Evolutionary conservation across 1,140 invertebrate species (phyloP).

Genomic region (Drosophila malerkotliana): DNA sequence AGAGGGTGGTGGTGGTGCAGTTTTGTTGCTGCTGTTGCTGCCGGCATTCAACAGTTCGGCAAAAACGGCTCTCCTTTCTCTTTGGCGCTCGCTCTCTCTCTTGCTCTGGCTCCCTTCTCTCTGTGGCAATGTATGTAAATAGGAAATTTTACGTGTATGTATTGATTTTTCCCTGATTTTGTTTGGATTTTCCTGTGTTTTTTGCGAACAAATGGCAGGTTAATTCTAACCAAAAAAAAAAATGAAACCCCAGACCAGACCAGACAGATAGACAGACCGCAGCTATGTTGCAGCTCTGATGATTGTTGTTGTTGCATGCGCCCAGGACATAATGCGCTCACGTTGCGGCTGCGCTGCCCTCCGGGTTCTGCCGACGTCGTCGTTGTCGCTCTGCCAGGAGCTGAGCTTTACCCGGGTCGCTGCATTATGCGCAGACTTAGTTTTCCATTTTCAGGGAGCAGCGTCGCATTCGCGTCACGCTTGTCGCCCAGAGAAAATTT

Average conservation of each 20-base stretch:
- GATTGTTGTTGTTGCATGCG: conserved; percentile 15
- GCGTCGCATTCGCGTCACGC: conserved; percentile 72
- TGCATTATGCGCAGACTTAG: conserved; percentile 82
- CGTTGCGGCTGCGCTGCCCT: conserved; percentile 11
- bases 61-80: conserved; percentile 34
- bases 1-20: conserved; percentile 15
- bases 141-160: conserved; percentile 38
- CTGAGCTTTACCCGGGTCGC: conserved; percentile 78
- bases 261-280: conserved; percentile 2
- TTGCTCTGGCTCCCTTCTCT: conserved; percentile 8
- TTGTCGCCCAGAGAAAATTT: conserved; percentile 22
- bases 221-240: conserved; percentile 19
- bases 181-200: conserved; percentile 36
- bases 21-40: conserved; percentile 38
- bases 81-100: conserved; percentile 14
- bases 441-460: conserved; percentile 68
- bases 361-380: conserved; percentile 22
- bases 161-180: conserved; percentile 71
- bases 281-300: conserved; percentile 47
- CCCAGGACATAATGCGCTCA: conserved; percentile 32
- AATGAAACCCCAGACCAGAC: conserved; percentile 13
- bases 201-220: conserved; percentile 22
- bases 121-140: conserved; percentile 62
- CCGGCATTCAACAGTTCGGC: conserved; percentile 83
- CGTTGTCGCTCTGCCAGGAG: conserved; percentile 17